Conservation (phyloP, 2,113 vertebrate species). For the Mesitornis unicolor region DNA sequence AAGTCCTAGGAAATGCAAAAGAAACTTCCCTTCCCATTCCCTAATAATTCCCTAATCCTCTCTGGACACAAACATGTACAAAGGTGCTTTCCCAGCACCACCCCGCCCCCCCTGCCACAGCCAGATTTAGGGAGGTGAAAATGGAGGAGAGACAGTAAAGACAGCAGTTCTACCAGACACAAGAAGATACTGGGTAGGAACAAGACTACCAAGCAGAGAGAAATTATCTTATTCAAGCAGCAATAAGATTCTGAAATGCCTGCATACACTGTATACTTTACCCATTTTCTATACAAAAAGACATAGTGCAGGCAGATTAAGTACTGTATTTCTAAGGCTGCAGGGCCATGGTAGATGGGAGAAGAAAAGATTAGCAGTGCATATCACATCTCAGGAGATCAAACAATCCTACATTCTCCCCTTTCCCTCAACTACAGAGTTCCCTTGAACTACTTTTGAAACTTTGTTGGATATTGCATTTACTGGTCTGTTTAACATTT, state of each 20-base stretch:
- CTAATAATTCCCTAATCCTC: accelerated
- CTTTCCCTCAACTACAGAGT: background rate
- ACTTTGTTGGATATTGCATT: background rate
- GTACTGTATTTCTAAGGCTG: background rate
- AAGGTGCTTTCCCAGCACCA: no score
- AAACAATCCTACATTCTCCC: background rate
- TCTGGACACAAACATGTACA: background rate
- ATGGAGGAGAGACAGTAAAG: background rate
- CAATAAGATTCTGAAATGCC: background rate
- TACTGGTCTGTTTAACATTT: slow-evolving; percentile 11
- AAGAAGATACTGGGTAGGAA: background rate
- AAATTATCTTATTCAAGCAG: background rate
- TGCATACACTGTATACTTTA: accelerated
- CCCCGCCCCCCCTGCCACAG: background rate
- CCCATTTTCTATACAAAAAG: background rate
- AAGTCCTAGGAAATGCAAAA: background rate
- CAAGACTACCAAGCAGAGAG: background rate
- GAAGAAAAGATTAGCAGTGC: background rate
- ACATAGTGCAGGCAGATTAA: background rate
- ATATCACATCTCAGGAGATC: background rate
- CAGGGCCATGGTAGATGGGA: background rate
- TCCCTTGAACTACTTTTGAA: background rate
- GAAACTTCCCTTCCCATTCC: background rate
- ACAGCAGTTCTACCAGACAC: background rate
- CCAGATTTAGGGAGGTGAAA: accelerated